Evolutionary conservation across 2,113 vertebrate genomes (phyloP), one percentile per base, ranked within the genome.

Genomic region (Hippocampus abdominalis): DNA sequence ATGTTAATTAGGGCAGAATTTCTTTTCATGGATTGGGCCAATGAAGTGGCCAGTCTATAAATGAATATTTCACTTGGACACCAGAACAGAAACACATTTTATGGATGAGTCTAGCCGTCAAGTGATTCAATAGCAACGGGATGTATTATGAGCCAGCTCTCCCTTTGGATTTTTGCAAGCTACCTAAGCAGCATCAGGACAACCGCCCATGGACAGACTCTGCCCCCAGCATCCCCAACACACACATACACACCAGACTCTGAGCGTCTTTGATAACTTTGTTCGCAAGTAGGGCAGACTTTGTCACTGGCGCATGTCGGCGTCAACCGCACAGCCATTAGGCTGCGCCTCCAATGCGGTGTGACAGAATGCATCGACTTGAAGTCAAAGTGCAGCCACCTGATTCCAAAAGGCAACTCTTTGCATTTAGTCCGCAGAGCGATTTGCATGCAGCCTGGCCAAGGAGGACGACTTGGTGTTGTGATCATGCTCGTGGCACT

Each of bases 401-500:
- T 71, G 71, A 77, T 74, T 64, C 25, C 12, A 2, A 56, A 7
- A 54, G 69, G 68, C 54, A 60, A 36, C 16, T 42, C 66, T 48
- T 51, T 49, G 53, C 49, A 46, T 56, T 36, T 44, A 48, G 73
- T 78, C 70, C 27, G 68, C 75, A 75, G 84, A 79, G 49, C 70
- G 70, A 75, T 70, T 66, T 51, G 16, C 2, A 29, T 29, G 56
- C 65, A 60, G 75, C 72, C 71, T 10, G 57, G 70, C 67, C 84
- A 79, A 46, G n/a, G 74, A 67, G 75, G 81, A 86, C 85, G 81
- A 83, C 84, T 87, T 74, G 62, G 81, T 84, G 85, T 89, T 89
- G 79, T 90, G 89, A 90, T 90, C 85, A 20, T 90, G 86, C 89
- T 92, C 88, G 89, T 89, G 88, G 91, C 85, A 91, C 89, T 89